Base-by-base conservation (phyloP, 2,888 invertebrate genomes). In the Apantesis nais region DNA sequence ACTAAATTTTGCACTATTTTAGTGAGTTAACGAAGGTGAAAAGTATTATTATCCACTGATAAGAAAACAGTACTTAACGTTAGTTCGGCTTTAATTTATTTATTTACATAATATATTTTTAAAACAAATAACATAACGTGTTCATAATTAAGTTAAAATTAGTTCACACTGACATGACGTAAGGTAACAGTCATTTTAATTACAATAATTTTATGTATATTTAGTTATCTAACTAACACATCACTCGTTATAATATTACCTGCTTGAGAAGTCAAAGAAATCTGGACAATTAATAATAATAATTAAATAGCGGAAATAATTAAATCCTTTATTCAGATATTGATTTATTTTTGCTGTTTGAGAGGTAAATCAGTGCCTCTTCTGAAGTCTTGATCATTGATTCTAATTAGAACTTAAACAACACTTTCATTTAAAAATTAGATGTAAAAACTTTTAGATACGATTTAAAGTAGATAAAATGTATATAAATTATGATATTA, bases 141-240 rank as follows among this genome's bases (percentile, higher is more conserved):
- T 39, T 29, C 29, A 22, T 29, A 65, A 67, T 22, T 58, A 62
- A 48, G 8, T 41, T 22, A 25, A 22, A 55, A 58, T 39, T 52
- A 34, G 34, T 25, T 65, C 41, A 31, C n/a, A 58, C 61, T 82
- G 66, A 73, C 55, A 58, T 79, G 73, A 74, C 66, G 44, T 5
- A 65, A 68, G 62, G 25, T 62, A 62, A 66, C 16, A 69, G 60
- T 62, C 62, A 68, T 74, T 44, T 77, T n/a, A 71, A 66, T 72
- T 67, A 25, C 29, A 60, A 68, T 70, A 68, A 72, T 71, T 71
- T 77, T 71, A 25, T n/a, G 70, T 75, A 72, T 65, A 70, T 66
- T 11, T 12, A 72, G 67, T 72, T 75, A 75, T 66, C 37, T 69
- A 73, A 74, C 39, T 65, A 29, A 19, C 25, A 44, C 41, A 39